Evolutionary conservation across 1,140 invertebrate species (phyloP), one percentile per base, ranked within the genome.

Genomic region (Camponotus floridanus): DNA sequence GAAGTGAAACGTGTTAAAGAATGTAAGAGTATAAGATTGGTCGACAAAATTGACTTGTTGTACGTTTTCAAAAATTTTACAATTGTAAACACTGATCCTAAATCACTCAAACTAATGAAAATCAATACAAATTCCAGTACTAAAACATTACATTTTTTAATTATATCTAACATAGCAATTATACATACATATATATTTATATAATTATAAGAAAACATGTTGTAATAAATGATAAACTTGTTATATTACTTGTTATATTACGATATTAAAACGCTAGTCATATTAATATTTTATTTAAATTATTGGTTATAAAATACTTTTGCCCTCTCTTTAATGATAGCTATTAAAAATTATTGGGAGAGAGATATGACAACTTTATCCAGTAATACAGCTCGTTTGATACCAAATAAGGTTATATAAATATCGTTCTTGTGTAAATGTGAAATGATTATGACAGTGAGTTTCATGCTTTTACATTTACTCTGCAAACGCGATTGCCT

Each of bases 391-490:
- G 18, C 26, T 2, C 5, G 55, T 70, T 80, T 68, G 76, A 45
- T 33, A n/a, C 13, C 8, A 36, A 74, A 83, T 39, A 59, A 74
- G 39, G 74, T 83, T 61, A 26, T 48, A 59, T 39, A 80, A 80
- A 70, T 70, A 83, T 45, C 39, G 18, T 81, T 83, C 79, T 83
- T 83, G n/a, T n/a, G 55, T 39, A 36, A 68, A 80, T 80, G 39
- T 57, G 42, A 39, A 45, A 45, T 26, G 9, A 45, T 73, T 57
- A 80, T 80, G 8, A 42, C 42, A 42, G 15, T 26, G 26, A 26
- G 26, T 70, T 80, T 80, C 36, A 8, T 80, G 48, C 64, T 79
- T 68, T 68, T 57, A 79, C 78, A 51, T n/a, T 70, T 57, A 80
- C 42, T 57, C 21, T 3, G 64, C 78, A 83, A 83, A 73, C 57